These are phyloP conservation scores for Catagonus wagneri DNA, from an alignment of 2,113 vertebrate genomes.

Conservation along the genomic window DNA sequence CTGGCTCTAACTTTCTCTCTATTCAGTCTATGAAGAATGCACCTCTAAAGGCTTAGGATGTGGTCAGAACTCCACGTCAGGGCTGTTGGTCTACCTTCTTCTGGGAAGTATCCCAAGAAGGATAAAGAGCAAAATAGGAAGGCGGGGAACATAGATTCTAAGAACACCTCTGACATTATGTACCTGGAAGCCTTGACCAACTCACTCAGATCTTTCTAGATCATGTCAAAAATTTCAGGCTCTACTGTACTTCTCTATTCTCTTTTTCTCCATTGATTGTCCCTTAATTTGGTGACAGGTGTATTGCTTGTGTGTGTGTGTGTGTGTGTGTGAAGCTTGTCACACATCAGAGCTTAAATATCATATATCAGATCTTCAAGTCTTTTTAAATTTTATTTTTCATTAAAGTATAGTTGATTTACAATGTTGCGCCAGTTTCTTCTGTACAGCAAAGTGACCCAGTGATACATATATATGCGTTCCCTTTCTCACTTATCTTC, in stretches of 20 bases:
- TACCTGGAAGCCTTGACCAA: not conserved
- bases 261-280: not conserved
- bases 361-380: not conserved
- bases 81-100: not conserved
- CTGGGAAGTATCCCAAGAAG: not conserved
- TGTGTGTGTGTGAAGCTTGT: no score
- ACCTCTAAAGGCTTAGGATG: not conserved
- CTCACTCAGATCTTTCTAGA: not conserved
- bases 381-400: not conserved
- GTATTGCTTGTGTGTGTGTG: not conserved
- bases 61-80: not conserved
- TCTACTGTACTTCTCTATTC: not conserved
- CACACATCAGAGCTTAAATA: not conserved
- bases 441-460: no score
- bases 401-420: no score
- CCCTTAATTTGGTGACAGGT: not conserved
- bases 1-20: not conserved
- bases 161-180: not conserved
- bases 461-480: no score
- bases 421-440: no score
- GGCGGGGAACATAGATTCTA: accelerated
- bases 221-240: accelerated
- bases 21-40: not conserved
- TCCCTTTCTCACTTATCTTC: no score
- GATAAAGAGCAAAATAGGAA: not conserved